Base-by-base conservation (phyloP, 2,797 vertebrate genomes). In the Podarcis siculus region DNA sequence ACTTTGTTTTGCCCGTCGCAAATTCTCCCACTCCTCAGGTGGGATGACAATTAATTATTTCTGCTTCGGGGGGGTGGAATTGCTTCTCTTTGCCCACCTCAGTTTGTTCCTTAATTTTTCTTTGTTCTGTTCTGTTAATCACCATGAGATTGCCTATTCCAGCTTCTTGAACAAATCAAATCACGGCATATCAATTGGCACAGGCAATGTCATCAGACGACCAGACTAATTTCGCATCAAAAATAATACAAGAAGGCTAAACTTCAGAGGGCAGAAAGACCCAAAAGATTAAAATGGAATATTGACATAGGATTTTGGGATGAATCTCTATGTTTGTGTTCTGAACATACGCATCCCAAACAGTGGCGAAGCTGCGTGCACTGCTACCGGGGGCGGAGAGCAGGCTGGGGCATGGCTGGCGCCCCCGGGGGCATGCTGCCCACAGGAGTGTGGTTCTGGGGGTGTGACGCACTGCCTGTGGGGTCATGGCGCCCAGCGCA, bases 91-190 rank as follows among this genome's bases (percentile, higher is more conserved):
- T 15, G 19, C 32, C 90, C 72, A 82, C 90, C 92, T 94, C 91
- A 87, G 87, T 90, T 93, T 94, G 92, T 84, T 92, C 91, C 91
- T 90, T 81, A 71, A 87, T 91, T 94, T 85, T 88, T 37, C 91
- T 95, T 94, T 95, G 87, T 95, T 93, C 94, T 86, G 82, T 95
- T 91, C 94, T 86, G 82, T 95, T 91, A 90, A 87, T 88, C 88
- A 92, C 71, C 89, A 80, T 87, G 86, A 87, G 93, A 83, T 80
- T 2, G 0, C 90, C 89, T 91, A 93, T 79, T 93, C 66, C 77
- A 92, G 83, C 86, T 92, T 86, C 72, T 30, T 89, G 79, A 89
- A 93, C 42, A 90, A 94, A 79, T 93, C 49, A 91, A 94, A 71
- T n/a, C 67, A 71, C 9, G 94, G 45, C 90, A 76, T 94, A 92